Conservation (phyloP, 2,113 vertebrate genomes). For the Hyperopisus bebe region DNA sequence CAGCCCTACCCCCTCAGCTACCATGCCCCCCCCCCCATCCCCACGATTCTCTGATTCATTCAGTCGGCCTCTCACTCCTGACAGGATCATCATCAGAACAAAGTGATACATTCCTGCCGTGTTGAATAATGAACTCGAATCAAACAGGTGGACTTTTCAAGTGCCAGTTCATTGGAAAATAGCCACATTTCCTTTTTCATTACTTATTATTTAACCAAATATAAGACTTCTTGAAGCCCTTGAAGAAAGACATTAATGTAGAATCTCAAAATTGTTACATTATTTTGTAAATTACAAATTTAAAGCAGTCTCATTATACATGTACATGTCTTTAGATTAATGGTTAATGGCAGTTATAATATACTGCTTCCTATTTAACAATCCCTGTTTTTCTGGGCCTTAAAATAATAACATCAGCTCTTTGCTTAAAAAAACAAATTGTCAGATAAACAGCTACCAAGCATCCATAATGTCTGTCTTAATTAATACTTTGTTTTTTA, state of each 20-base stretch:
- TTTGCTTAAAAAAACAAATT: neutral
- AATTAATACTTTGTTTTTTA: neutral
- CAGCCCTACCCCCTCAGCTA: neutral
- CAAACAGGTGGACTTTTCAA: neutral
- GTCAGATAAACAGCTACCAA: neutral
- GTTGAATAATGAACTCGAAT: neutral
- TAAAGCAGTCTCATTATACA: neutral
- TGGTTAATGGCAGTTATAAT: neutral
- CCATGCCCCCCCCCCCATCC: neutral
- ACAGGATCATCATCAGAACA: neutral
- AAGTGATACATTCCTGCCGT: neutral
- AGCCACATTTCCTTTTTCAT: neutral
- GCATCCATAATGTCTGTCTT: neutral
- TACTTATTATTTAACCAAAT: constrained; percentile 16
- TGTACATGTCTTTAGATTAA: neutral
- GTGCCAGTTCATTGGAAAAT: neutral
- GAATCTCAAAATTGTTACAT: neutral
- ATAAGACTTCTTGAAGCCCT: neutral
- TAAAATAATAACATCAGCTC: neutral
- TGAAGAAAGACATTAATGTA: neutral
- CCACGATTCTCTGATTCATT: neutral
- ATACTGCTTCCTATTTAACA: neutral
- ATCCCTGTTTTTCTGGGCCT: neutral
- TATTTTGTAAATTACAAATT: neutral
- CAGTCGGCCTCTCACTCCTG: neutral